Base-by-base conservation (phyloP, 2,113 vertebrate species). In the Megaceryle maxima region DNA sequence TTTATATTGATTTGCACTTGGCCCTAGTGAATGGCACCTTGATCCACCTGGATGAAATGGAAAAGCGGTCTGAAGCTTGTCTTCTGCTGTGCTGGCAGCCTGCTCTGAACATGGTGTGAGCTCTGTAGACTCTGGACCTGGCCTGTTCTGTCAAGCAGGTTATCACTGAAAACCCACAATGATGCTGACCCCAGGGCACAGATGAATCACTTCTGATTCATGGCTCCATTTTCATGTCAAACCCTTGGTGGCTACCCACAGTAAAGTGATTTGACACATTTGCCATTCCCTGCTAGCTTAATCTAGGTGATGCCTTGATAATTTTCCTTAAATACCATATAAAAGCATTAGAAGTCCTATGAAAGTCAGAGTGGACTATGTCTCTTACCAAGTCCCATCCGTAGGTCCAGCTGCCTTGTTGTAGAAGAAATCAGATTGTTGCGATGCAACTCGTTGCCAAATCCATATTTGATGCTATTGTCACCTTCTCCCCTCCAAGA, bases 141-240 rank as follows among this genome's bases (percentile, higher is more conserved):
- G 53, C 69, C 51, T 84, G 35, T 82, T 73, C 82, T 83, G 19
- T 84, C 43, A 46, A 9, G 59, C 55, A 55, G 76, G 72, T 81
- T 75, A 16, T 72, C 41, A 33, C 50, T 77, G 92, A 33, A 85
- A 82, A 43, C 44, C 37, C 74, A 66, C 48, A 53, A 12, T 64
- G 66, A 29, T 91, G 70, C 90, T 90, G 90, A 89, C 87, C 85
- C 44, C 11, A 44, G 82, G 70, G 63, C 63, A 41, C 41, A 55
- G 70, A 72, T 85, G 79, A 95, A 92, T 94, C 62, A 41, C 17
- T 82, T 55, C 48, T 90, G 79, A 92, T 79, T 95, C 62, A 31
- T 12, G 14, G 73, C 63, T 91, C 53, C 12, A 7, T 89, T 94
- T 87, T 72, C 25, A 51, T 92, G 83, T 87, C 73, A 84, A 28